Evolutionary conservation across 2,113 vertebrate genomes (phyloP).

Genomic region (Callospermophilus lateralis): DNA sequence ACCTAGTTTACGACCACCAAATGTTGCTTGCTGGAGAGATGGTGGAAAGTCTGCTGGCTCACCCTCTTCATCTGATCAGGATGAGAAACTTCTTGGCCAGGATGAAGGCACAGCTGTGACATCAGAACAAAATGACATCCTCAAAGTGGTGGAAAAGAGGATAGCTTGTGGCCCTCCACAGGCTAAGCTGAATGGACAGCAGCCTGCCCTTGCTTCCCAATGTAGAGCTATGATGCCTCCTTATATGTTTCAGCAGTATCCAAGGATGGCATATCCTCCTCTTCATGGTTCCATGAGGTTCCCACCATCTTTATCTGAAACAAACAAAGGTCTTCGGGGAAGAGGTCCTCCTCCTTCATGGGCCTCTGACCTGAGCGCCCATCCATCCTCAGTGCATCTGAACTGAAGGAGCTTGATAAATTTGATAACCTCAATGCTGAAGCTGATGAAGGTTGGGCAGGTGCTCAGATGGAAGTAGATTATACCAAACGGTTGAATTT

Average conservation of each 20-base stretch:
- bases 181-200: conserved; percentile 96
- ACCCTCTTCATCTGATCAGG: conserved; percentile 91
- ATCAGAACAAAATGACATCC: conserved; percentile 88
- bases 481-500: conserved; percentile 99
- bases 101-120: conserved; percentile 89
- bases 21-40: conserved; percentile 96
- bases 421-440: conserved; percentile 98
- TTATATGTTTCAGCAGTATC: conserved; percentile 97
- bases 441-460: conserved; percentile 99
- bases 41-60: conserved; percentile 92
- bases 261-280: conserved; percentile 93
- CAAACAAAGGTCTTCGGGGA: conserved; percentile 90
- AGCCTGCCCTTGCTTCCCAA: conserved; percentile 90
- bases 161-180: conserved; percentile 88
- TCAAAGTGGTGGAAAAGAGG: conserved; percentile 91
- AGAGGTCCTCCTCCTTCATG: conserved; percentile 92
- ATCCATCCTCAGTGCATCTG: conserved; percentile 96
- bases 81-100: conserved; percentile 89
- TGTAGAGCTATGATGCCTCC: conserved; percentile 97
- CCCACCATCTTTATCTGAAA: conserved; percentile 90
- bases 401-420: conserved; percentile 97
- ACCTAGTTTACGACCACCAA: conserved; percentile 96
- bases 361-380: conserved; percentile 96
- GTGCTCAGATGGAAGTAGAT: conserved; percentile 99
- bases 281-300: conserved; percentile 93